Conservation (phyloP, 2,888 invertebrate genomes). For the Mylabris sibirica region DNA sequence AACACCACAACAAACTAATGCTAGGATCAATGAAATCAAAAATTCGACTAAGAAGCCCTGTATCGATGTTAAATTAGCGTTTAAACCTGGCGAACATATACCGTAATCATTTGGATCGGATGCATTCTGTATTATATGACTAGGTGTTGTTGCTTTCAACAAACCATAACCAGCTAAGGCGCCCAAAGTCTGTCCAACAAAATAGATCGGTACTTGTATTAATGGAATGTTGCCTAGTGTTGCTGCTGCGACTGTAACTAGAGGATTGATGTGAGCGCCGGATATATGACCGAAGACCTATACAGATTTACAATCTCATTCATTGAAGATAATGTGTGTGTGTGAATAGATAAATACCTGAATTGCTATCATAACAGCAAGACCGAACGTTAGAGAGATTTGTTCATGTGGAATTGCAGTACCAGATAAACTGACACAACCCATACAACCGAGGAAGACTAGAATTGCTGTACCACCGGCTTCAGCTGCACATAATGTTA, state of each 20-base stretch:
- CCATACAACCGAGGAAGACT: constrained; percentile 78
- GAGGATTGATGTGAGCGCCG: constrained; percentile 80
- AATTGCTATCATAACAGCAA: constrained; percentile 49
- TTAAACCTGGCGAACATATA: constrained; percentile 52
- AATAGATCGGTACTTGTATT: constrained; percentile 67
- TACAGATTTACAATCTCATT: constrained; percentile 36
- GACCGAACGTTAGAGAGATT: constrained; percentile 70
- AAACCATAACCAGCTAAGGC: constrained; percentile 74
- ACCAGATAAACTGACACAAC: constrained; percentile 60
- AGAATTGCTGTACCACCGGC: constrained; percentile 73
- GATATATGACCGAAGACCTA: constrained; percentile 80
- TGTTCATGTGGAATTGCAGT: constrained; percentile 62
- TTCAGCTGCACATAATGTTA: constrained; percentile 64
- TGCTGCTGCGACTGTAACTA: constrained; percentile 74
- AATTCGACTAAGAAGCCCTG: constrained; percentile 72
- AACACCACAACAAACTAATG: constrained; percentile 72
- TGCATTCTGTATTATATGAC: neutral
- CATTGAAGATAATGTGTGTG: neutral
- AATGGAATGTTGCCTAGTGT: constrained; percentile 68
- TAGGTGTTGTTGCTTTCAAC: constrained; percentile 57
- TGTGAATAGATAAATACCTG: constrained; percentile 11
- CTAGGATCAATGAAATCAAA: constrained; percentile 69
- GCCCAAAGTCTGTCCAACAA: constrained; percentile 73
- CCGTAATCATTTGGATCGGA: constrained; percentile 23
- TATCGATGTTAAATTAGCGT: constrained; percentile 42